Evolutionary conservation across 1,140 invertebrate species (phyloP), one percentile per base, ranked within the genome.

Genomic region (Harpegnathos saltator): DNA sequence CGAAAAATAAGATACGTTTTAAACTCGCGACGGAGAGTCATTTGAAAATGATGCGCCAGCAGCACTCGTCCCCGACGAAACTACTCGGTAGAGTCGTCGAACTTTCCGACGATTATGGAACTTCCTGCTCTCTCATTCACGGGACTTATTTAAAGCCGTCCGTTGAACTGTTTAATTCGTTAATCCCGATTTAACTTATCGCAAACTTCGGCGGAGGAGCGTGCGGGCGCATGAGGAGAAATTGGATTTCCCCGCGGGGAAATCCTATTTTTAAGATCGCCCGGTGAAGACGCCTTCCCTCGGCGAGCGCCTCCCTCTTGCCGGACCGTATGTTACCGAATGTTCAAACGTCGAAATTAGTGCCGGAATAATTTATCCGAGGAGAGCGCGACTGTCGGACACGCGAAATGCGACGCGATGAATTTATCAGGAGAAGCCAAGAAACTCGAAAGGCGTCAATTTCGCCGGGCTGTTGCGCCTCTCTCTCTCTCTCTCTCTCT

Each of bases 401-500:
- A n/a, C 33, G 48, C 29, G 58, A 56, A 75, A 66, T 44, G 59
- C 50, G 72, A 56, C 59, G 12, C 71, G 75, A 81, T 82, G 68
- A 52, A 72, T 82, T 72, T 74, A 52, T 61, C 78, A 44, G 24
- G 15, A 50, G 24, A 17, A 44, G 22, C 33, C 29, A 15, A 38
- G 58, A 50, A 63, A 56, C 7, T 44, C 52, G 44, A 29, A 65
- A 68, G 54, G 65, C 59, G 77, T 69, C 63, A 61, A 84, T 84
- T 88, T 66, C 26, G 38, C 82, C 69, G 38, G 72, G 72, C 74
- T 80, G 58, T 85, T 85, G 90, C 89, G 68, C 80, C 56, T 81
- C 29, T 61, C 82, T 82, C 65, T 58, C 59, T 58, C 38, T 78
- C 38, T 50, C 22, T 54, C 54, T 65, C 58, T 78, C 74, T 44